Evolutionary conservation across 2,797 vertebrate species (phyloP), one percentile per base, ranked within the genome.

Genomic region (Sphaeramia orbicularis): DNA sequence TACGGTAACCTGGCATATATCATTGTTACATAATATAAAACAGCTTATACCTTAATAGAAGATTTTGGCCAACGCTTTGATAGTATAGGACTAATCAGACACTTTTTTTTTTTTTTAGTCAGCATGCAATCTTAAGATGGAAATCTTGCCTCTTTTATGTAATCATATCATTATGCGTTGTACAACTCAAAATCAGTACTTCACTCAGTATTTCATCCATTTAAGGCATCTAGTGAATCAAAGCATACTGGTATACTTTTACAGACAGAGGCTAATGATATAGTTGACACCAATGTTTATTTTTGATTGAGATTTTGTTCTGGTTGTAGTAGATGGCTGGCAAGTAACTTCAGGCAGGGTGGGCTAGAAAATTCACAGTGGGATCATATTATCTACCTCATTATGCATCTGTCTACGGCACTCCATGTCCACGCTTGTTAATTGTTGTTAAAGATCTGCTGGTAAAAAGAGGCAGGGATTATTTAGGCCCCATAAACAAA

Each of bases 391-490:
- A 79, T 86, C 89, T 93, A 89, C 92, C 90, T 94, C 91, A 92
- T 94, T 94, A 94, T 87, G 89, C 86, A 85, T 87, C 81, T 89
- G 81, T 90, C 87, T 89, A 66, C 65, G 21, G 75, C 66, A 75
- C 65, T 89, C 57, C 68, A 62, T 91, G 89, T 93, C 92, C 78
- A 0, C 58, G 84, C 84, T 92, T 85, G 90, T 91, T 94, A 94
- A 94, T 92, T 93, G 92, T 93, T 91, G 91, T 91, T 94, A 93
- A 93, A 93, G 92, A 93, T 92, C 86, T 93, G 86, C 87, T 91
- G 88, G 87, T 85, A 84, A 94, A 92, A 92, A 91, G 89, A 93
- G 92, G 86, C 87, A 86, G 87, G 86, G 82, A 91, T 94, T 93
- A 92, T 93, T 94, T 92, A 91, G 88, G 82, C 86, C 94, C 94